Evolutionary conservation across 2,113 vertebrate species (phyloP).

Genomic region (Rhinoptilus africanus): DNA sequence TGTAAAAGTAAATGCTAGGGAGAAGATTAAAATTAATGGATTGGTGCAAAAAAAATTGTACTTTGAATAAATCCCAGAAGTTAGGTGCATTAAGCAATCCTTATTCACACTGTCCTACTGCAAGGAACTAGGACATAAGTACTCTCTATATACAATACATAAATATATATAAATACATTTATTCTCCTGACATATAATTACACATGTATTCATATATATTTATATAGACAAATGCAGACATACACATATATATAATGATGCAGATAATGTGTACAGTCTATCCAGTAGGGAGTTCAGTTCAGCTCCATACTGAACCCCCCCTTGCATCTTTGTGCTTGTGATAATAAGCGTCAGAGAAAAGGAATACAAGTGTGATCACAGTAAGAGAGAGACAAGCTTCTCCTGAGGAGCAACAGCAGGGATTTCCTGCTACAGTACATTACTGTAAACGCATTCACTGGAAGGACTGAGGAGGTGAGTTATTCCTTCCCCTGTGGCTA

Average conservation of each 20-base stretch:
- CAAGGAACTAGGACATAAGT: background rate
- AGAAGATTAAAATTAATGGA: background rate
- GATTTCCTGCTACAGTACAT: background rate
- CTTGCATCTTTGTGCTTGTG: background rate
- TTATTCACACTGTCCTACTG: background rate
- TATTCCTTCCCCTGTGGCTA: background rate
- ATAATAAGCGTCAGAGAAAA: background rate
- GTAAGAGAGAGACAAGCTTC: background rate
- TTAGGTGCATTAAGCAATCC: background rate
- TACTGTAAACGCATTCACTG: background rate
- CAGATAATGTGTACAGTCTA: background rate
- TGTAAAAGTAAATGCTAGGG: background rate
- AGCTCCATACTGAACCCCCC: background rate
- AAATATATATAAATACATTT: background rate
- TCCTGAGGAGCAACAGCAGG: background rate
- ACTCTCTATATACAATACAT: background rate
- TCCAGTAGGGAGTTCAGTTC: background rate
- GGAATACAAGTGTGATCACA: background rate
- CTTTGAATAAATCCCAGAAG: background rate
- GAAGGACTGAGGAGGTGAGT: background rate
- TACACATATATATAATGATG: background rate
- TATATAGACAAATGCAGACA: background rate
- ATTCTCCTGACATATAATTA: background rate
- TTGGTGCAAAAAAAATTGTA: background rate
- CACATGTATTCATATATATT: background rate